Percentiles rank a stretch among this genome's conserved stretches.
Conservation (phyloP, 2,888 invertebrate genomes). For the Tillus elongatus region DNA sequence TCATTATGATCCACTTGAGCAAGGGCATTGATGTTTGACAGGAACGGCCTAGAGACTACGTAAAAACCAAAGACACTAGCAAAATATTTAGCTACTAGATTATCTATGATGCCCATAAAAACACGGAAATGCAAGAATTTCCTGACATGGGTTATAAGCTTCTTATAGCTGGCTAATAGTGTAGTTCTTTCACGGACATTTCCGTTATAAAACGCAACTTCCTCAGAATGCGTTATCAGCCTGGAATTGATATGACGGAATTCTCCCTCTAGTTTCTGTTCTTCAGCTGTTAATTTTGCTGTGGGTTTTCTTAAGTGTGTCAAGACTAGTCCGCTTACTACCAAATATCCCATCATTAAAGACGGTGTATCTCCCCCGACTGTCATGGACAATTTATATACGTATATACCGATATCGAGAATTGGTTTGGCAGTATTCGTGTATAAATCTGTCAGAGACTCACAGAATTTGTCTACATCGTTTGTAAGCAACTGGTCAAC, state of each 20-base stretch:
- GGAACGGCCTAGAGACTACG: constrained; percentile 91
- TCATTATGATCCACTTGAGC: constrained; percentile 51
- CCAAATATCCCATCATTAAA: constrained; percentile 77
- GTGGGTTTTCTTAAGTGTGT: constrained; percentile 84
- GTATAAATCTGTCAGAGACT: constrained; percentile 89
- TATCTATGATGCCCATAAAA: constrained; percentile 90
- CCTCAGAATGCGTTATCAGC: constrained; percentile 94
- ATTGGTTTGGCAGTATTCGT: constrained; percentile 94
- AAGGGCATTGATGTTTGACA: constrained; percentile 63
- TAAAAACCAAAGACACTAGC: constrained; percentile 95
- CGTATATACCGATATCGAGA: constrained; percentile 88
- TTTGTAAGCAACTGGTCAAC: constrained; percentile 93
- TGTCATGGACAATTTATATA: constrained; percentile 80
- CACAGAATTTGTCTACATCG: constrained; percentile 96
- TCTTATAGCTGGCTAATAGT: constrained; percentile 78
- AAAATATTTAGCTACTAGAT: constrained; percentile 91
- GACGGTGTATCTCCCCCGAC: constrained; percentile 83
- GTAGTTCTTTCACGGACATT: constrained; percentile 82
- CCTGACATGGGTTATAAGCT: constrained; percentile 74
- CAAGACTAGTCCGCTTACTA: constrained; percentile 76
- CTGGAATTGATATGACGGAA: constrained; percentile 93
- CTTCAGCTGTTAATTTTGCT: constrained; percentile 74
- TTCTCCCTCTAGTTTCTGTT: constrained; percentile 97
- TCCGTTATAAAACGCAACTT: constrained; percentile 76
- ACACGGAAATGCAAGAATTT: constrained; percentile 84